Evolutionary conservation across 2,888 invertebrate genomes (phyloP), one percentile per base, ranked within the genome.

Genomic region (Blomia tropicalis): DNA sequence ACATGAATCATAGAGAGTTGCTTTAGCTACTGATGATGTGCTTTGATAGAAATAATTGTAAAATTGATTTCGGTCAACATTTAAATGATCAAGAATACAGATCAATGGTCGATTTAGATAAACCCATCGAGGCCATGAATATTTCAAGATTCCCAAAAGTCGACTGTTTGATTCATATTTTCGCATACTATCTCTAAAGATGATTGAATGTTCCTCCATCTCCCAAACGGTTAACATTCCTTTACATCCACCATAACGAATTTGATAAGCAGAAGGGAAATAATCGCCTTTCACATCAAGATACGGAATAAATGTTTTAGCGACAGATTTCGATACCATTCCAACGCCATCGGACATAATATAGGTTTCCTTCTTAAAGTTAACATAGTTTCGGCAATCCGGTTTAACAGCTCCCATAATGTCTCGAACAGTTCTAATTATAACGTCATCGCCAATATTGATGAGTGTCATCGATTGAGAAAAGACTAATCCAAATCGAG

Each of bases 401-500:
- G 31, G 17, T 19, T 53, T 53, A 56, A 23, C 7, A 1, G 11
- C 61, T 11, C 44, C 25, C 32, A 47, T 29, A 54, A 60, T 60
- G 22, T 60, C 60, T 25, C 31, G 29, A 47, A 27, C 41, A 11
- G 19, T n/a, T n/a, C 27, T 27, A 14, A 47, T 27, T 27, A 47
- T 27, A 11, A 47, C 51, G 36, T 53, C 51, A 17, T 58, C 25
- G 31, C 32, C 23, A 47, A 44, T n/a, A 23, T 43, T 14, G n/a
- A 63, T 17, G 43, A 51, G 43, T 14, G 58, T 56, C 53, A 64
- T 58, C 19, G 59, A 44, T 22, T 63, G 72, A 2, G 74, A 73
- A 63, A 74, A 72, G 62, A 72, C 71, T 58, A 73, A 73, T 7
- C 73, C 74, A 69, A 74, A 71, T 29, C 74, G 66, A 19, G 73